phyloP scores from a whole-genome alignment of 2,888 invertebrate species.

The Pachliopta kotzebuea region DNA sequence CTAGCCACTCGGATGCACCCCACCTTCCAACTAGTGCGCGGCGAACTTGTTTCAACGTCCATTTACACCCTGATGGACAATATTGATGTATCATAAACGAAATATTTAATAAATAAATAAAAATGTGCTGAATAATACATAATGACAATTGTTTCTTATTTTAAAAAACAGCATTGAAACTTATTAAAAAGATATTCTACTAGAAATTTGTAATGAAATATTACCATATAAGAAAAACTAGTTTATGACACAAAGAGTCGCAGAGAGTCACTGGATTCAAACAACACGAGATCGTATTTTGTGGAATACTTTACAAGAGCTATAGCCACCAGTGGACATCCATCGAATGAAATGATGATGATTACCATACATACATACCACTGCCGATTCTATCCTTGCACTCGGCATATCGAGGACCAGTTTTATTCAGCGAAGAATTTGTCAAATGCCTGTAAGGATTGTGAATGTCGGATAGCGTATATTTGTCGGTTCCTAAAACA shows the following conservation, averaged over 20 bases:
- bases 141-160: too few relatives aligned
- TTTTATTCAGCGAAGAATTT: conserved; percentile 94
- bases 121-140: too few relatives aligned
- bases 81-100: background rate
- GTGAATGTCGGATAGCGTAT: conserved; percentile 89
- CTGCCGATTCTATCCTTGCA: conserved; percentile 91
- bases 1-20: conserved; percentile 88
- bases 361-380: conserved; percentile 70
- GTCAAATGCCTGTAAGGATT: conserved; percentile 94
- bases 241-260: too few relatives aligned
- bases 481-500: conserved; percentile 88
- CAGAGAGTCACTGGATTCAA: too few relatives aligned
- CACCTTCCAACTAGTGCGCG: conserved; percentile 82
- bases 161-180: too few relatives aligned
- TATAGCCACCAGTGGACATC: too few relatives aligned
- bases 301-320: too few relatives aligned
- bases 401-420: conserved; percentile 89
- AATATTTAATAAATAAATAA: background rate
- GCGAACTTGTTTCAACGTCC: conserved; percentile 90
- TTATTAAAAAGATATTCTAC: too few relatives aligned
- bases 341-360: background rate
- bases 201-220: too few relatives aligned
- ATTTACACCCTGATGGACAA: conserved; percentile 86
- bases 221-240: too few relatives aligned
- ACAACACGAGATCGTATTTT: too few relatives aligned